Base-by-base conservation (phyloP, 2,797 vertebrate species). In the Enteromius trimaculatus region DNA sequence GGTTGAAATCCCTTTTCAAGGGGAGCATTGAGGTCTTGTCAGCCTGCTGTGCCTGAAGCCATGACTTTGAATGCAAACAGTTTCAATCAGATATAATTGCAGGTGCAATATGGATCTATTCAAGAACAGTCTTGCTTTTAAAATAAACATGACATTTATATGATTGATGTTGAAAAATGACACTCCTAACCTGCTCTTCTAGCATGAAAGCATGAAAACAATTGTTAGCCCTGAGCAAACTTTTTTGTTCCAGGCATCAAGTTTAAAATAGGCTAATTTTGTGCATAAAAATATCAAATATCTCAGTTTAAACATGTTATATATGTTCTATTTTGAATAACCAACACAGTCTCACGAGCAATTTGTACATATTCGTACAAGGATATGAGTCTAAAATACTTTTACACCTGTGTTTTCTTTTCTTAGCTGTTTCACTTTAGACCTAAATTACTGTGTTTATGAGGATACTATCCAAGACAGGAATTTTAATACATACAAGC, bases 21-120 rank as follows among this genome's bases (percentile, higher is more conserved):
- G 31, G 16, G 55, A 47, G 10, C 11, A 9, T n/a, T 72, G 19
- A 37, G 21, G 29, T 47, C 11, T 64, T 34, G 42, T 34, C 42
- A 74, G 58, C n/a, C 42, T 78, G 8, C 42, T 74, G 42, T 81
- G 42, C 55, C 53, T 47, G 4, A n/a, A 80, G 23, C 53, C 3
- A 0, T 58, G 55, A 44, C 62, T 39, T 70, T 58, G 7, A 80
- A 44, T 58, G 26, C 37, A 62, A 68, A 79, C n/a, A 19, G 78
- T 55, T 55, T 19, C 23, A 26, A 65, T 14, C 4, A 16, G 6
- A 10, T 21, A 13, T 17, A 31, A 74, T 81, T 81, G 8, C 31
- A 74, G 55, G 58, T 81, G n/a, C 55, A 74, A 26, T 51, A 37
- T 72, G 14, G 58, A 49, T 51, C 26, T 72, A 58, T 58, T 72